Conservation (phyloP, 2,113 vertebrate species). For the Pogonocichla stellata region DNA sequence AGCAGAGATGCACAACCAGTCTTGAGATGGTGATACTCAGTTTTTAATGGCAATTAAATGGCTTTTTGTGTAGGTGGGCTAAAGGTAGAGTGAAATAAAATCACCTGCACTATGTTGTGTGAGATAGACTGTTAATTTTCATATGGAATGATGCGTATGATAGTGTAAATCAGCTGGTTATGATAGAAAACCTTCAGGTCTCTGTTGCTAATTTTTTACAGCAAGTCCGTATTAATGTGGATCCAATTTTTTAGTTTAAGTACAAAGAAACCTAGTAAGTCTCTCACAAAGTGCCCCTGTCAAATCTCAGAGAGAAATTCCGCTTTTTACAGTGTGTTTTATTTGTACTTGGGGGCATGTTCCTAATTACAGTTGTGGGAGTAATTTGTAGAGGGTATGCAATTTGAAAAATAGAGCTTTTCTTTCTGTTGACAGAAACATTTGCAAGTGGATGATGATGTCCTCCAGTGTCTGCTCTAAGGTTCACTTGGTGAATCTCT, state of each 20-base stretch:
- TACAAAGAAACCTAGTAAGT: background rate
- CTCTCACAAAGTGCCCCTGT: background rate
- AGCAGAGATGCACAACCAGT: background rate
- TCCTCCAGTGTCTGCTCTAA: background rate
- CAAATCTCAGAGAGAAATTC: constrained; percentile 7
- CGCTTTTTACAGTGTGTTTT: background rate
- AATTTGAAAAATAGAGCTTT: constrained; percentile 1
- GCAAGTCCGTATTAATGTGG: background rate
- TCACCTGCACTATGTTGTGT: background rate
- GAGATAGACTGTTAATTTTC: background rate
- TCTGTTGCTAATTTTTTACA: background rate
- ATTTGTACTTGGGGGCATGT: constrained; percentile 13
- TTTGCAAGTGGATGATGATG: background rate
- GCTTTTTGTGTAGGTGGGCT: background rate
- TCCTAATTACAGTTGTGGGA: constrained; percentile 30
- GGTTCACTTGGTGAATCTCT: background rate
- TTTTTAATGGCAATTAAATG: background rate
- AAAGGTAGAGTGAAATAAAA: background rate
- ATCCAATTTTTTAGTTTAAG: background rate
- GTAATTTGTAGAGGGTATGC: constrained; percentile 3
- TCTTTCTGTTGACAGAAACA: constrained; percentile 16
- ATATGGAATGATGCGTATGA: background rate
- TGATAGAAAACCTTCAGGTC: background rate
- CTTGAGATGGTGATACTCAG: background rate
- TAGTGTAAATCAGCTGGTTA: background rate